Base-by-base conservation (phyloP, 2,888 invertebrate species). In the Lasioglossum lativentre region DNA sequence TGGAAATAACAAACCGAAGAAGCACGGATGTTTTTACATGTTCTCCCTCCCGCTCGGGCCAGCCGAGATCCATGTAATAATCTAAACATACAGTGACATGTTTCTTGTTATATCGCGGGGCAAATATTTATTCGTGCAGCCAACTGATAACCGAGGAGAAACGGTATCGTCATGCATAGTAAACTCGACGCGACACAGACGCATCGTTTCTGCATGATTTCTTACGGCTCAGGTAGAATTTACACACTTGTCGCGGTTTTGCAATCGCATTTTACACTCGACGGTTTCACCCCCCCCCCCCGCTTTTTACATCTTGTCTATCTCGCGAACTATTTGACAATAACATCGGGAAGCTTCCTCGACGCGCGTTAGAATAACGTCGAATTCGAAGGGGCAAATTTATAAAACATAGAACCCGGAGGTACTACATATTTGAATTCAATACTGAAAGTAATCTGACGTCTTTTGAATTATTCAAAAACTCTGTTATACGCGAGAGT, bases 111-210 rank as follows among this genome's bases (percentile, higher is more conserved):
- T 78, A 83, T 83, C 73, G 38, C 40, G 8, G n/a, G 59, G 66
- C 75, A 83, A 87, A 87, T 86, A 87, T 87, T 86, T 87, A 80
- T 70, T 80, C 75, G 68, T 30, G 42, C 42, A 77, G 75, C 63
- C 73, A 34, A 66, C 42, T 70, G 85, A 86, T 85, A 86, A 81
- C 75, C 45, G 38, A 3, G 27, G 27, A 66, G 70, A 45, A 68
- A 80, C 82, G 40, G 63, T 82, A 59, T 71, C 56, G 82, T 30
- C 52, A n/a, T 45, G 30, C 34, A 45, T 34, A 40, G 45, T 34
- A 47, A 23, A 59, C 52, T 23, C 23, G 1, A 52, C 52, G 3
- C 52, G 23, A 30, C 63, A 30, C 30, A 70, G 19, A 38, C 19
- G 34, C 78, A 78, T 83, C 83, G 71, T 66, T 10, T 14, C 68